Conservation (phyloP, 2,113 vertebrate species). For the Gallinago jamesoni region DNA sequence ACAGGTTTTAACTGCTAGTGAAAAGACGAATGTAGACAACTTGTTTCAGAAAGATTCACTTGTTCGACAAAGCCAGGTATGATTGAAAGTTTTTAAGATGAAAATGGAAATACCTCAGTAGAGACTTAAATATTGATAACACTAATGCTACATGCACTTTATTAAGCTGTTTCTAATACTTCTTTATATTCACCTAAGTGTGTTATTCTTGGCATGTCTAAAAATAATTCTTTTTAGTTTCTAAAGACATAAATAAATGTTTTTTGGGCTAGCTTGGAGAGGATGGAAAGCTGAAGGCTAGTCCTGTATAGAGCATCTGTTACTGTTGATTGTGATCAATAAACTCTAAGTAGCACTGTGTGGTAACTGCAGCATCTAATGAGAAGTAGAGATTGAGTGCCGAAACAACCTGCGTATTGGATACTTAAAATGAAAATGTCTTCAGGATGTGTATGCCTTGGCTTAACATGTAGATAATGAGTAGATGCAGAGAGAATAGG, state of each 20-base stretch:
- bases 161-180: not conserved
- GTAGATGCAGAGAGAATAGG: not conserved
- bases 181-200: not conserved
- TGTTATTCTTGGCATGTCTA: not conserved
- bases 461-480: fast-evolving
- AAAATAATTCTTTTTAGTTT: not conserved
- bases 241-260: not conserved
- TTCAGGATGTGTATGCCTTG: not conserved
- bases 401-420: not conserved
- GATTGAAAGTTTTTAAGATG: not conserved
- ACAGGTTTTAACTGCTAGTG: conserved; percentile 88
- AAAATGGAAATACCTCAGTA: not conserved
- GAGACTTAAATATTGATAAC: not conserved
- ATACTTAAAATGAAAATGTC: not conserved
- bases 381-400: not conserved
- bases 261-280: not conserved
- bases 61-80: conserved; percentile 95
- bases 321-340: not conserved
- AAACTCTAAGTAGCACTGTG: not conserved
- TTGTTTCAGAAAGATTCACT: conserved; percentile 91
- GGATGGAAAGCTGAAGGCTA: not conserved
- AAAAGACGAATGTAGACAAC: conserved; percentile 87
- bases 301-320: not conserved
- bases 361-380: not conserved
- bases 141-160: not conserved